These are phyloP conservation scores for Rhegmatorhina hoffmannsi DNA, from an alignment of 2,113 vertebrate genomes.

Conservation along the genomic window DNA sequence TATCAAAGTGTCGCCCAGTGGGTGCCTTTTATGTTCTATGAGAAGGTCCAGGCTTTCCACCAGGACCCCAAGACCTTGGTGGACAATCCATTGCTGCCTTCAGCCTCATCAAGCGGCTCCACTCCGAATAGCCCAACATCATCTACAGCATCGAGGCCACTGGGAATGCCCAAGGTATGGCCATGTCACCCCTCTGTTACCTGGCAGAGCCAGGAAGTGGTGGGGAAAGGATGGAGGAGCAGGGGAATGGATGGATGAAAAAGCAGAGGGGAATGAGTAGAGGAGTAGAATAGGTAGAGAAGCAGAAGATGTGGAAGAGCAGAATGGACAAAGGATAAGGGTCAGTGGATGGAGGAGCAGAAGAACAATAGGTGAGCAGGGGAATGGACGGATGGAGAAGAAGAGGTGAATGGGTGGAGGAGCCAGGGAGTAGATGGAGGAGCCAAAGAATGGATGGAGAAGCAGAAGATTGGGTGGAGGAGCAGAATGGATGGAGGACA, in stretches of 20 bases:
- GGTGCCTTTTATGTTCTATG: conserved; percentile 82
- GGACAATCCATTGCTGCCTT: conserved; percentile 89
- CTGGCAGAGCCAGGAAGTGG: background rate
- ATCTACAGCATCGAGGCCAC: conserved; percentile 82
- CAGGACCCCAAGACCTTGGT: conserved; percentile 67
- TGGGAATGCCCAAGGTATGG: conserved; percentile 81
- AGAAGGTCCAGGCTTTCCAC: conserved; percentile 84
- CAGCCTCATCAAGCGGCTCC: conserved; percentile 90
- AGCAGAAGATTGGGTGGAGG: too few species aligned
- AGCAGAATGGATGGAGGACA: too few species aligned
- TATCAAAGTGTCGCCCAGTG: background rate
- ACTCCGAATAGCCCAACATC: conserved; percentile 88
- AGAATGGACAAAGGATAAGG: background rate
- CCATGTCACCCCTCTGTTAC: accelerated
- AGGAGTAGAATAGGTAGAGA: background rate
- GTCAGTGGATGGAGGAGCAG: background rate
- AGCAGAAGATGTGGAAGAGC: background rate
- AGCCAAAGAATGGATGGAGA: background rate
- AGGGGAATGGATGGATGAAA: background rate
- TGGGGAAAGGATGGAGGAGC: background rate
- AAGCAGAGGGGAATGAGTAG: background rate
- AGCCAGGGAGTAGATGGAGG: too few species aligned
- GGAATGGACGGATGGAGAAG: background rate
- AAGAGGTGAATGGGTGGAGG: background rate
- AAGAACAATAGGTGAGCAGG: too few species aligned